Evolutionary conservation across 37 sponge, comb jelly and placozoan species (phyloP).

Genomic region (Ianthella basta): DNA sequence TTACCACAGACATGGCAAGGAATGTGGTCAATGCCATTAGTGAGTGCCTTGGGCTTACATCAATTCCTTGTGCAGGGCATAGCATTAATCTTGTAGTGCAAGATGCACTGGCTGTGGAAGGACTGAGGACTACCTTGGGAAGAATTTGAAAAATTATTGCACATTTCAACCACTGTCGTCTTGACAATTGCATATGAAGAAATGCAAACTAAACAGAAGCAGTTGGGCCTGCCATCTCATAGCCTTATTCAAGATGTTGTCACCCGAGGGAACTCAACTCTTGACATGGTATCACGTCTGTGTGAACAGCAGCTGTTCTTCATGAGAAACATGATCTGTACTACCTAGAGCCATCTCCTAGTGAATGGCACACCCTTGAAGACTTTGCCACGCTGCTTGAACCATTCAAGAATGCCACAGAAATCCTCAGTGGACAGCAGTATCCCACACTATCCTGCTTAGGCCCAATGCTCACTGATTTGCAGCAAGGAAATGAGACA

Average conservation of each 20-base stretch:
- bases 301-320: constrained; percentile 55
- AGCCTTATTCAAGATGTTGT: constrained; percentile 38
- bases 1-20: constrained; percentile 31
- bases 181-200: constrained; percentile 39
- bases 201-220: constrained; percentile 27
- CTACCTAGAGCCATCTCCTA: constrained; percentile 39
- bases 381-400: constrained; percentile 34
- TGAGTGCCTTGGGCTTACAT: constrained; percentile 27
- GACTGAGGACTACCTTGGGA: constrained; percentile 27
- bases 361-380: constrained; percentile 41
- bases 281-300: constrained; percentile 36
- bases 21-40: constrained; percentile 44
- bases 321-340: constrained; percentile 29
- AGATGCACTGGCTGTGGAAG: constrained; percentile 35
- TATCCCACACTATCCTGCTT: constrained; percentile 44
- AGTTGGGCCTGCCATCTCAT: constrained; percentile 36
- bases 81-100: constrained; percentile 38
- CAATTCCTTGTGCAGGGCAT: constrained; percentile 43
- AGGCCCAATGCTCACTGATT: constrained; percentile 36
- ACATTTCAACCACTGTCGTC: constrained; percentile 45
- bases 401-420: constrained; percentile 37
- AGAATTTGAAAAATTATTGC: constrained; percentile 20
- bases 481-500: neutral
- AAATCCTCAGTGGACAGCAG: constrained; percentile 44
- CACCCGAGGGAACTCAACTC: constrained; percentile 35